Conservation (phyloP, 2,113 vertebrate genomes). For the Harpagus bidentatus region DNA sequence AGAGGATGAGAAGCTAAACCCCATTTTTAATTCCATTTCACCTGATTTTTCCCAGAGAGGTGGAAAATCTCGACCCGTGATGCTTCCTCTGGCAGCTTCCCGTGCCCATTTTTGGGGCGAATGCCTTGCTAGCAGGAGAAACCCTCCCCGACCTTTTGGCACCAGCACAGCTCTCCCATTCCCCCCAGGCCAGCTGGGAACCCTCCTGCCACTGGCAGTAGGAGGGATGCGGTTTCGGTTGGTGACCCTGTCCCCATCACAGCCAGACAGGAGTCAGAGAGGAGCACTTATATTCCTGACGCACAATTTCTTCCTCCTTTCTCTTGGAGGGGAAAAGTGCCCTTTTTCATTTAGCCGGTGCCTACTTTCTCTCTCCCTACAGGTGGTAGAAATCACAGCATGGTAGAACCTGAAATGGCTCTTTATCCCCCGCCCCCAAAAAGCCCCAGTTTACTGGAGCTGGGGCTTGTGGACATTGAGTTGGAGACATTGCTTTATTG, state of each 20-base stretch:
- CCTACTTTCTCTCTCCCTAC: background rate
- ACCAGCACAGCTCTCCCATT: background rate
- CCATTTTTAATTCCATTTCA: background rate
- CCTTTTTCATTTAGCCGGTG: accelerated
- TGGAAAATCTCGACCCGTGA: accelerated
- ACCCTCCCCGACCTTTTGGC: background rate
- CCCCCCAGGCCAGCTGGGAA: background rate
- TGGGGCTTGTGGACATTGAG: background rate
- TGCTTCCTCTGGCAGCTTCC: background rate
- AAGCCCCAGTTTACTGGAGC: background rate
- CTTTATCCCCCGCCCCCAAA: background rate
- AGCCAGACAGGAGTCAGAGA: background rate
- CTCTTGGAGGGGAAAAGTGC: background rate
- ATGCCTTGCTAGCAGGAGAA: background rate
- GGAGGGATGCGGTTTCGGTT: background rate
- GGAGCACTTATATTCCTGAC: background rate
- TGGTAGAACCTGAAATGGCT: background rate
- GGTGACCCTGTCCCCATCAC: background rate
- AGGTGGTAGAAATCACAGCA: accelerated
- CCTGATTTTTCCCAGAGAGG: background rate
- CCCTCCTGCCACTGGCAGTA: background rate
- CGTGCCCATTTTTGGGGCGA: accelerated
- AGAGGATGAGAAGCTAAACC: background rate
- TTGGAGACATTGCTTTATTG: background rate
- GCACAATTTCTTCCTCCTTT: background rate